Evolutionary conservation across 35 echinoderm and acorn worm species (phyloP), one percentile per base, ranked within the genome.

Genomic region (Ophiothrix spiculata): DNA sequence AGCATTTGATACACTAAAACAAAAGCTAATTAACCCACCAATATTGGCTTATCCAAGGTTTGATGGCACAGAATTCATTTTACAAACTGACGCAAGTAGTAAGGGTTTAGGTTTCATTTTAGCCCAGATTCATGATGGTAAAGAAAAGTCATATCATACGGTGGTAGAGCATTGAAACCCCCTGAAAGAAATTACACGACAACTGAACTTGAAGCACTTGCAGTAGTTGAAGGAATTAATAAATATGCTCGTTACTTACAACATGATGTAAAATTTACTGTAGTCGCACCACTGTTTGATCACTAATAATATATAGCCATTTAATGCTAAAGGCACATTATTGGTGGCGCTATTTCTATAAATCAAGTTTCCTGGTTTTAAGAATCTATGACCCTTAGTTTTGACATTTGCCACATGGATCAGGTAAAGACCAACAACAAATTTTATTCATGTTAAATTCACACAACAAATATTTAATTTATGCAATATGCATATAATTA

Each of bases 191-290:
- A 74, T 69, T 85, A 87, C 32, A 41, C 63, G 23, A 75, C 49
- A 10, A 87, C 85, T 31, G 36, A 39, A 56, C 35, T 39, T 36
- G 85, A 87, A 40, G 63, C 69, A 16, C 35, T 87, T 36, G 86
- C 86, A 36, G 39, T 88, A 25, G 77, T 88, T 1, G 77, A 36
- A 37, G 77, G 86, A 38, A 40, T 88, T 11, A 60, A 80, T n/a
- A 37, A 40, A 38, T 78, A 80, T 69, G 1, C 37, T 31, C 46
- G 37, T 36, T 77, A 80, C 49, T 46, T 88, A 40, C 76, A 76
- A n/a, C n/a, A n/a, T n/a, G n/a, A n/a, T n/a, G n/a, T n/a, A n/a
- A n/a, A n/a, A n/a, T n/a, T n/a, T n/a, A n/a, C n/a, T n/a, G n/a
- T n/a, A n/a, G n/a, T n/a, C n/a, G n/a, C n/a, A n/a, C n/a, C n/a